Percentiles rank a stretch among this genome's conserved stretches.
phyloP scores from a whole-genome alignment of 2,113 vertebrate species.

The Neoarius graeffei region DNA sequence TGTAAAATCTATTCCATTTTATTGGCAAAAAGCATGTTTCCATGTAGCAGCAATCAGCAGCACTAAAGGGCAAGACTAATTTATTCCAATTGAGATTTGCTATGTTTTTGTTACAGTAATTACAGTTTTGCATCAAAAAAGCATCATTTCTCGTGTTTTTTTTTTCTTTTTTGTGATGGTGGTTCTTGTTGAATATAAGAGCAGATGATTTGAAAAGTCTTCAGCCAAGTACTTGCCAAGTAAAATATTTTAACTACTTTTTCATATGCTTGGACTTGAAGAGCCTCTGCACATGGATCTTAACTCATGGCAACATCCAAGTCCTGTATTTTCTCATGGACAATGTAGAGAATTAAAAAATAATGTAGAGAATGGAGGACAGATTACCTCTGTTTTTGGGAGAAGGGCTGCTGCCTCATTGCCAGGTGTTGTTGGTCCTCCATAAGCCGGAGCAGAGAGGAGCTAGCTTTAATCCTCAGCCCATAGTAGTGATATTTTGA shows the following conservation, averaged over 20 bases:
- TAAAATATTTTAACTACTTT: too few species aligned
- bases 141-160: too few species aligned
- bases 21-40: neutral
- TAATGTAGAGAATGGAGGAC: neutral
- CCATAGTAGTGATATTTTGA: slow-evolving; percentile 96
- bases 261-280: neutral
- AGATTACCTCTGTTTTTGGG: slow-evolving; percentile 88
- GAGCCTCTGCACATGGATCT: neutral
- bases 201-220: neutral
- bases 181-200: neutral
- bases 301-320: too few species aligned
- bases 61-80: neutral
- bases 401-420: slow-evolving; percentile 92
- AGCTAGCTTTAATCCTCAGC: slow-evolving; percentile 89
- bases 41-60: neutral
- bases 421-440: slow-evolving; percentile 93
- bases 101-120: too few species aligned
- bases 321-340: neutral
- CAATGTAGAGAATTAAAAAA: neutral
- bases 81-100: neutral
- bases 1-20: neutral
- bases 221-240: neutral
- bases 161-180: too few species aligned
- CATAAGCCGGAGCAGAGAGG: slow-evolving; percentile 86
- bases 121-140: too few species aligned